Percentiles rank a stretch among this genome's conserved stretches.
phyloP scores from a whole-genome alignment of 2,797 vertebrate genomes.

The Tiaroga cobitis region DNA sequence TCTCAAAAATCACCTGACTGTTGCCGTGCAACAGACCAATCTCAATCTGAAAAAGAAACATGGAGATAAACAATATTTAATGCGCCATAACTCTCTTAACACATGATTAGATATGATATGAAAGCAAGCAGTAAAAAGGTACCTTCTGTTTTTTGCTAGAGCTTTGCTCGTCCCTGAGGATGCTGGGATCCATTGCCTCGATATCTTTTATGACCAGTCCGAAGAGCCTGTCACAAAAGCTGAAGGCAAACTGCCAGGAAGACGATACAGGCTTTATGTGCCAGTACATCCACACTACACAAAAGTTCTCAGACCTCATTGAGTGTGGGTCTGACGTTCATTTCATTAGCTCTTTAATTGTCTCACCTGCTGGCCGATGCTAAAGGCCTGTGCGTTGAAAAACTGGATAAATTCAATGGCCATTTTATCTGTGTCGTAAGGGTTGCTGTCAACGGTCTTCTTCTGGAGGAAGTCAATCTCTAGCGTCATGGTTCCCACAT shows the following conservation, averaged over 20 bases:
- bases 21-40: conserved; percentile 89
- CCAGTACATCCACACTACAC: not conserved
- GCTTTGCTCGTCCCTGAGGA: conserved; percentile 82
- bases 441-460: conserved; percentile 90
- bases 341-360: not conserved
- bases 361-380: conserved; percentile 87
- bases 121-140: conserved; percentile 13
- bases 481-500: conserved; percentile 87
- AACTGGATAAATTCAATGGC: conserved; percentile 89
- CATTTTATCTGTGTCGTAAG: conserved; percentile 93
- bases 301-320: not conserved
- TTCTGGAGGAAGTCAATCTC: conserved; percentile 97
- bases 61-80: not conserved
- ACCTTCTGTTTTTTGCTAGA: conserved; percentile 89
- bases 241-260: conserved; percentile 85
- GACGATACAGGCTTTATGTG: not conserved
- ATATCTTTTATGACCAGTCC: conserved; percentile 88
- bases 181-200: conserved; percentile 93
- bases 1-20: conserved; percentile 97
- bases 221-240: conserved; percentile 90
- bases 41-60: conserved; percentile 78
- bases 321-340: not conserved
- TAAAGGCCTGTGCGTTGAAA: conserved; percentile 92
- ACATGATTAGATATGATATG: not conserved
- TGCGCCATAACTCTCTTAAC: not conserved